Percentiles rank a stretch among this genome's conserved stretches.
Evolutionary conservation across 2,113 vertebrate species (phyloP).

Genomic region (Platanista minor): DNA sequence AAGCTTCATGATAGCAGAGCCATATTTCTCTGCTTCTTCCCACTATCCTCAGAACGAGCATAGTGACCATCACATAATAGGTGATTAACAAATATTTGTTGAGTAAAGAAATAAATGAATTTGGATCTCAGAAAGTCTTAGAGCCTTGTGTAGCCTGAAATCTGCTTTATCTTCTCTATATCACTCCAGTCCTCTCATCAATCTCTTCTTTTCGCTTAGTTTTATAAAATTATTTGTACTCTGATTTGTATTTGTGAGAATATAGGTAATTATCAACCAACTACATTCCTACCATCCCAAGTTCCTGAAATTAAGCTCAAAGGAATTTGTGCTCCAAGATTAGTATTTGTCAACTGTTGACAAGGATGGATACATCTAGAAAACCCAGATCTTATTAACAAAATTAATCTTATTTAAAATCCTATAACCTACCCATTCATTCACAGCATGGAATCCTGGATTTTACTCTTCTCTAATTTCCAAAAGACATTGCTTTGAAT

Average conservation of each 20-base stretch:
- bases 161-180: not conserved
- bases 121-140: not conserved
- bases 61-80: not conserved
- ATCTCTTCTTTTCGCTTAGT: not conserved
- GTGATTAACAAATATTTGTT: not conserved
- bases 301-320: slow-evolving; percentile 15
- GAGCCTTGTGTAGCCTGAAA: accelerated
- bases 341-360: not conserved
- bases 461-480: not conserved
- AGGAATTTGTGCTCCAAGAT: not conserved
- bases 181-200: not conserved
- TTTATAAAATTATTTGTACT: not conserved
- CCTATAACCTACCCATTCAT: not conserved
- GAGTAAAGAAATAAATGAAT: not conserved
- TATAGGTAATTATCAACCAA: not conserved
- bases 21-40: not conserved
- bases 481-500: not conserved
- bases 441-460: not conserved
- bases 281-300: not conserved
- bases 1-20: not conserved
- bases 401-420: not conserved
- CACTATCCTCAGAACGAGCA: not conserved
- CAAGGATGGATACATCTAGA: not conserved
- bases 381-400: not conserved
- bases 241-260: not conserved